Evolutionary conservation across 2,888 invertebrate species (phyloP).

Genomic region (Nasonia oneida): DNA sequence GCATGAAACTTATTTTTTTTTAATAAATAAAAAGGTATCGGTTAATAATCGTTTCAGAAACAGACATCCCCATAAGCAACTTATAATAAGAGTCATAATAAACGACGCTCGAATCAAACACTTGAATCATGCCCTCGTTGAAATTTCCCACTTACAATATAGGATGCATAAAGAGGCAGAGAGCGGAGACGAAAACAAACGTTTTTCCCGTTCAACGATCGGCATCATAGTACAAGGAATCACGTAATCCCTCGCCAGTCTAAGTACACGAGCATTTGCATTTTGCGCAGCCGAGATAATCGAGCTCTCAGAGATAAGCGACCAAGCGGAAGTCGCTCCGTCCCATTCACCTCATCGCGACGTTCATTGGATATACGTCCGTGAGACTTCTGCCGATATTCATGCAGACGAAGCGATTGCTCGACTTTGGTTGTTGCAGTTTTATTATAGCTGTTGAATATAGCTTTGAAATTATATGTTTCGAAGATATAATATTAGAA

Average conservation of each 20-base stretch:
- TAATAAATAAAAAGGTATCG: not conserved
- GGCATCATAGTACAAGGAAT: not conserved
- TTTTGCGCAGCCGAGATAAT: constrained; percentile 23
- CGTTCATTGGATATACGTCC: not conserved
- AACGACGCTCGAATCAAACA: not conserved
- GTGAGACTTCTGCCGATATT: not conserved
- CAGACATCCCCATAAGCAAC: no score
- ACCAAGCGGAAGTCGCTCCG: constrained; percentile 16
- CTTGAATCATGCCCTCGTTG: not conserved
- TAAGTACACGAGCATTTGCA: constrained; percentile 42
- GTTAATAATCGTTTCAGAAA: no score
- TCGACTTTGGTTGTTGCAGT: no score
- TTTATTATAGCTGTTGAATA: no score
- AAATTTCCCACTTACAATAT: not conserved
- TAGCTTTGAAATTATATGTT: no score
- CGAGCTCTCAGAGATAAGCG: not conserved
- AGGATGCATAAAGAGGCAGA: not conserved
- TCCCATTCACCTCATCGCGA: constrained; percentile 6
- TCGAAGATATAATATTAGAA: no score
- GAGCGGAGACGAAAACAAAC: constrained; percentile 28
- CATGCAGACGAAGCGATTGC: no score
- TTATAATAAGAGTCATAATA: no score
- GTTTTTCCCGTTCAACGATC: constrained; percentile 31
- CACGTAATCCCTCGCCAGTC: not conserved
- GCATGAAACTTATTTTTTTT: not conserved